Conservation (phyloP, 2,888 invertebrate genomes). For the Blastobasis lacticolella region DNA sequence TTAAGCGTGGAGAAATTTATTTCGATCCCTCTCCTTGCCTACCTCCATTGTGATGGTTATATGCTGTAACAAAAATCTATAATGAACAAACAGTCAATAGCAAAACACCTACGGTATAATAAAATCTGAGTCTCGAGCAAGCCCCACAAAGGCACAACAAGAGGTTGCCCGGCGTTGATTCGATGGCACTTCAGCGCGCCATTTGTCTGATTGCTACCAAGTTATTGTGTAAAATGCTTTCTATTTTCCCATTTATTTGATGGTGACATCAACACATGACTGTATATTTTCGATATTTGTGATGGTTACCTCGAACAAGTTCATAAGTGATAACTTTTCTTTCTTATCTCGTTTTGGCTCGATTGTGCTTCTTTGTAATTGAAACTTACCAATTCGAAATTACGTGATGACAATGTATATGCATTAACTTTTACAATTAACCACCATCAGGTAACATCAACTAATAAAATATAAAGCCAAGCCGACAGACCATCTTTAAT, state of each 20-base stretch:
- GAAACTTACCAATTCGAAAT: no score
- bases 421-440: no score
- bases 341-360: no score
- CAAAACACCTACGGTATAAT: constrained; percentile 4
- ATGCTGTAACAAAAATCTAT: constrained; percentile 9
- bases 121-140: neutral
- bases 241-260: constrained; percentile 18
- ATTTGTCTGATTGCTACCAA: constrained; percentile 48
- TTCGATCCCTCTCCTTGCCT: neutral
- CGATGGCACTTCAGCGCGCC: constrained; percentile 40
- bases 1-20: no score
- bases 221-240: constrained; percentile 2
- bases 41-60: neutral
- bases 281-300: no score
- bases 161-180: constrained; percentile 24
- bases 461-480: no score
- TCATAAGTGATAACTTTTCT: constrained; percentile 2
- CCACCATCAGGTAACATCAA: no score
- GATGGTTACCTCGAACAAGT: constrained; percentile 18
- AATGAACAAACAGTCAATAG: neutral
- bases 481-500: no score
- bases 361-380: no score
- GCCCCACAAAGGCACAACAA: constrained; percentile 4
- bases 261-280: neutral
- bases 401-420: no score